A percentile compares a stretch with the other conserved stretches of the same genome.
phyloP scores from a whole-genome alignment of 1,140 invertebrate genomes.

The Euwallacea fornicatus region DNA sequence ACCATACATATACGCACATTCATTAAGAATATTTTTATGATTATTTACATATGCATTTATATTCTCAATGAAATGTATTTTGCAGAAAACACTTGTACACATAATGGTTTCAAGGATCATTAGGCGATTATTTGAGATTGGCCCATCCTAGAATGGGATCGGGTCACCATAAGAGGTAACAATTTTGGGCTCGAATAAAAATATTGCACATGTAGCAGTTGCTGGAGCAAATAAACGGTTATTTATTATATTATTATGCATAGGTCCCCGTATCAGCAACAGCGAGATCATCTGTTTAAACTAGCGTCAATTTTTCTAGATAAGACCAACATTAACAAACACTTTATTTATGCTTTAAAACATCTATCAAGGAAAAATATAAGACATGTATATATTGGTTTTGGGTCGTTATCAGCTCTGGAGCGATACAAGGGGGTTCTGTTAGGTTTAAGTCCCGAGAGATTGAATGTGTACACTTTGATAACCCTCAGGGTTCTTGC shows the following conservation, averaged over 20 bases:
- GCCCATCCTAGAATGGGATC: background rate
- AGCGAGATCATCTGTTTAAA: background rate
- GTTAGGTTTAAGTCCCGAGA: too few species aligned
- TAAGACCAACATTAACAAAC: background rate
- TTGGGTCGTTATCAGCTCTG: too few species aligned
- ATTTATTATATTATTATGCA: background rate
- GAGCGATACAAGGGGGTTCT: too few species aligned
- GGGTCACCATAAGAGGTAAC: background rate
- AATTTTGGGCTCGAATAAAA: background rate
- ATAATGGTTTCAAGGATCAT: background rate
- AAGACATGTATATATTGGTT: too few species aligned
- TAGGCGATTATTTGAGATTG: background rate
- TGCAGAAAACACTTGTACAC: background rate
- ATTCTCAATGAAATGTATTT: constrained; percentile 6
- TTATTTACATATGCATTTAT: background rate
- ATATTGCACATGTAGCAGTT: background rate
- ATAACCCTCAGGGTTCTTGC: too few species aligned
- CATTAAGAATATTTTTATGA: constrained; percentile 11
- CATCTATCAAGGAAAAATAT: too few species aligned
- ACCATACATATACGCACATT: constrained; percentile 2
- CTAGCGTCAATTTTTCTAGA: background rate
- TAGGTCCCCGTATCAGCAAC: background rate
- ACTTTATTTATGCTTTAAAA: too few species aligned
- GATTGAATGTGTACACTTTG: too few species aligned
- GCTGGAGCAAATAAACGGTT: background rate